Conservation (phyloP, 2,113 vertebrate species). For the Lasiurus cinereus region DNA sequence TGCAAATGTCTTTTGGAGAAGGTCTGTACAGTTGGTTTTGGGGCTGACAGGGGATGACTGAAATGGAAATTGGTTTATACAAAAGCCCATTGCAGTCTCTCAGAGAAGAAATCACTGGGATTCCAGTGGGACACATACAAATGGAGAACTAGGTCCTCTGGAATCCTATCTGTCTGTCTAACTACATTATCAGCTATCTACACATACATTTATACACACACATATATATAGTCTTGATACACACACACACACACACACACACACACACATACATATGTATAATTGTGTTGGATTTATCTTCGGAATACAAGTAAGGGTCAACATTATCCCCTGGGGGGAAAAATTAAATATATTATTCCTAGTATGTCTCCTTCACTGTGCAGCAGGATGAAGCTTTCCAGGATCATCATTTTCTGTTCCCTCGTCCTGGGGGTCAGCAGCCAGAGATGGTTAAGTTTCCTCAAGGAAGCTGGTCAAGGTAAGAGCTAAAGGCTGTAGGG, state of each 20-base stretch:
- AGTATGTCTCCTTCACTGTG: too few species aligned
- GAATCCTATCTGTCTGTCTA: too few species aligned
- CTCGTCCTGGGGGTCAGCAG: slow-evolving; percentile 41
- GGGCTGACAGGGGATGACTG: neutral
- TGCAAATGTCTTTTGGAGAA: neutral
- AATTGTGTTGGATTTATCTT: too few species aligned
- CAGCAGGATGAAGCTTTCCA: slow-evolving; percentile 61
- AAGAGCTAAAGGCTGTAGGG: neutral
- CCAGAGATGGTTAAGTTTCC: accelerated
- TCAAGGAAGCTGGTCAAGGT: slow-evolving; percentile 43
- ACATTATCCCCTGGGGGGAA: neutral
- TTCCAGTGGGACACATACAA: neutral
- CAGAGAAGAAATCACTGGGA: neutral
- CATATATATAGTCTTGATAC: too few species aligned
- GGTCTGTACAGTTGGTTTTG: neutral
- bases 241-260: too few species aligned
- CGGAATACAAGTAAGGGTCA: neutral
- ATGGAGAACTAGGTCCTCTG: neutral
- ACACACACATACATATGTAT: too few species aligned
- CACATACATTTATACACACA: too few species aligned
- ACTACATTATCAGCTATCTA: too few species aligned
- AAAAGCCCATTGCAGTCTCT: neutral
- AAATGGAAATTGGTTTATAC: neutral
- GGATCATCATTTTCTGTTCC: slow-evolving; percentile 15
- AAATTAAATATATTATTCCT: too few species aligned